Percentiles rank a stretch among this genome's conserved stretches.
Conservation (phyloP, 2,113 vertebrate species). For the Thunnus maccoyii region DNA sequence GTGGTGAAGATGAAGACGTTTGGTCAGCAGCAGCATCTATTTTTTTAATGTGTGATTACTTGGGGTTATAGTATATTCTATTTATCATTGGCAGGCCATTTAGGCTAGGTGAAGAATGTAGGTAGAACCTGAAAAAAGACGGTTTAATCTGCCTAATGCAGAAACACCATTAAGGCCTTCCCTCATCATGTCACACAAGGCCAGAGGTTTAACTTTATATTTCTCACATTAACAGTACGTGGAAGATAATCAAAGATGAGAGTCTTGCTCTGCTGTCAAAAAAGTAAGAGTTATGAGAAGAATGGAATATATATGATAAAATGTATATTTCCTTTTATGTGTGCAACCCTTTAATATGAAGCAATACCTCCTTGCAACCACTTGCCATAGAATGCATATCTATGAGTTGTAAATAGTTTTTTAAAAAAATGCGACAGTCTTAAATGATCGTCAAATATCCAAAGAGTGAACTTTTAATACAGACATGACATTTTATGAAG, state of each 20-base stretch:
- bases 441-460: background rate
- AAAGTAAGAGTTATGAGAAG: slow-evolving; percentile 1
- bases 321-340: background rate
- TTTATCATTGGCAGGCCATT: slow-evolving; percentile 46
- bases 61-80: slow-evolving; percentile 35
- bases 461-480: background rate
- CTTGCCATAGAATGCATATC: background rate
- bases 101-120: slow-evolving; percentile 53
- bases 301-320: background rate
- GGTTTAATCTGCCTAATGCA: slow-evolving; percentile 77
- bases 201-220: slow-evolving; percentile 55
- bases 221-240: slow-evolving; percentile 65
- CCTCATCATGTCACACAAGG: slow-evolving; percentile 48
- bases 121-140: slow-evolving; percentile 38
- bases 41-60: slow-evolving; percentile 53
- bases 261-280: slow-evolving; percentile 10
- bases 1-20: slow-evolving; percentile 37
- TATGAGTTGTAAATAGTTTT: background rate
- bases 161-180: slow-evolving; percentile 69
- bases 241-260: slow-evolving; percentile 58
- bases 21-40: slow-evolving; percentile 57
- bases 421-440: background rate
- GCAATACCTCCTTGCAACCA: background rate
- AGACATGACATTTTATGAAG: background rate
- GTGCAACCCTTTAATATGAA: background rate